Evolutionary conservation across 2,797 vertebrate species (phyloP).

Genomic region (Columba guinea): DNA sequence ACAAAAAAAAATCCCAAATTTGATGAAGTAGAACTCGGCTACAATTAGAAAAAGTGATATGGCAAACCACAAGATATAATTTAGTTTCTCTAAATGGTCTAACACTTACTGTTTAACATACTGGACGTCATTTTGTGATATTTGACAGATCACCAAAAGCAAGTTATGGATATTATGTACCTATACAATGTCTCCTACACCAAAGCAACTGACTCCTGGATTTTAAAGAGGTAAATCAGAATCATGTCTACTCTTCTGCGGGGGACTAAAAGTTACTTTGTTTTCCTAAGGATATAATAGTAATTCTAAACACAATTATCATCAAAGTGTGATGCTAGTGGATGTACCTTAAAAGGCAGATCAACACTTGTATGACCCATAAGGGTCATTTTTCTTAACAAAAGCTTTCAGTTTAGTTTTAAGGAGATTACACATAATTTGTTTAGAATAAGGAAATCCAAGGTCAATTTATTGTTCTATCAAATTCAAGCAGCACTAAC

Average conservation of each 20-base stretch:
- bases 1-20: neutral
- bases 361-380: neutral
- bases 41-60: neutral
- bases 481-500: neutral
- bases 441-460: neutral
- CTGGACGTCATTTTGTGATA: neutral
- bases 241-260: fast-evolving
- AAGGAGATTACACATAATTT: neutral
- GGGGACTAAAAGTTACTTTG: neutral
- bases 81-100: neutral
- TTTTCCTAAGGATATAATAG: neutral
- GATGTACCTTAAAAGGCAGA: neutral
- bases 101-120: neutral
- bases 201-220: neutral
- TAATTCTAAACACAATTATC: neutral
- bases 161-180: neutral
- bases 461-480: neutral
- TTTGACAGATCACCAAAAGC: neutral
- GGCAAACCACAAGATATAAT: neutral
- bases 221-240: neutral
- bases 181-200: neutral
- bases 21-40: neutral
- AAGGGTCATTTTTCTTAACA: neutral
- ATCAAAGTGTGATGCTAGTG: neutral
- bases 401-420: neutral